Percentiles rank a stretch among this genome's conserved stretches.
These are phyloP conservation scores for Aphelinus certus DNA, from an alignment of 1,140 invertebrate species.

Conservation along the genomic window DNA sequence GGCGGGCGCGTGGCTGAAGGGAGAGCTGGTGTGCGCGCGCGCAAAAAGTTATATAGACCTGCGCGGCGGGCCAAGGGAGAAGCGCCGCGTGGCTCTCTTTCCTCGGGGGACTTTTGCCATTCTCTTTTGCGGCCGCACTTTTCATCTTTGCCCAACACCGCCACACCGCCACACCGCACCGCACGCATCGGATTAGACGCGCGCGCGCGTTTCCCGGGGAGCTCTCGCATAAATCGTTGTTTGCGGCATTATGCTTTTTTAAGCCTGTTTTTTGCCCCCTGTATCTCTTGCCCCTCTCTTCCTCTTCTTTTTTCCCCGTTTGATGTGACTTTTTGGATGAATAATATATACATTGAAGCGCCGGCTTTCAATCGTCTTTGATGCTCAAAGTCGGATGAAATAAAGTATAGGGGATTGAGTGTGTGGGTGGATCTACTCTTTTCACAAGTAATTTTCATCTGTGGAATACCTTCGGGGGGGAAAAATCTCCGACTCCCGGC, in stretches of 20 bases:
- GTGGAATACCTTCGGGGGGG: too few relatives aligned
- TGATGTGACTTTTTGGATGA: slow-evolving; percentile 31
- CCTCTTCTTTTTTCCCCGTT: neutral
- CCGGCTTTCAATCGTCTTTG: slow-evolving; percentile 16
- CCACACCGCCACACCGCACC: neutral
- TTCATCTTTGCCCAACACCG: slow-evolving; percentile 25
- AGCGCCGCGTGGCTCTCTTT: slow-evolving; percentile 13
- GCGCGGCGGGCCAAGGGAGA: slow-evolving; percentile 29
- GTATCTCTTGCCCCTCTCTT: neutral
- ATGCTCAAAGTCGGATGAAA: slow-evolving; percentile 13
- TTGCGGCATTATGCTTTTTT: neutral
- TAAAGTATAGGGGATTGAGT: neutral
- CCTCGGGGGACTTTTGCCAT: slow-evolving; percentile 28
- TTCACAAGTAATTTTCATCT: too few relatives aligned
- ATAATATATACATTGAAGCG: slow-evolving; percentile 20
- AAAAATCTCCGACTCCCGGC: too few relatives aligned
- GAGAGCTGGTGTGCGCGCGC: slow-evolving; percentile 40
- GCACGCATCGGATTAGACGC: slow-evolving; percentile 32
- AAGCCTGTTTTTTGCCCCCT: neutral
- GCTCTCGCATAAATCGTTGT: slow-evolving; percentile 27
- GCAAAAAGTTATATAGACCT: neutral
- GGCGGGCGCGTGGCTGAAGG: neutral
- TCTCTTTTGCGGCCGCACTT: slow-evolving; percentile 36
- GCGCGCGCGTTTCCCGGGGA: neutral
- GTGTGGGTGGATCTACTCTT: too few relatives aligned